These are phyloP conservation scores for Cantharis lateralis DNA, from an alignment of 2,888 invertebrate species.

Conservation along the genomic window DNA sequence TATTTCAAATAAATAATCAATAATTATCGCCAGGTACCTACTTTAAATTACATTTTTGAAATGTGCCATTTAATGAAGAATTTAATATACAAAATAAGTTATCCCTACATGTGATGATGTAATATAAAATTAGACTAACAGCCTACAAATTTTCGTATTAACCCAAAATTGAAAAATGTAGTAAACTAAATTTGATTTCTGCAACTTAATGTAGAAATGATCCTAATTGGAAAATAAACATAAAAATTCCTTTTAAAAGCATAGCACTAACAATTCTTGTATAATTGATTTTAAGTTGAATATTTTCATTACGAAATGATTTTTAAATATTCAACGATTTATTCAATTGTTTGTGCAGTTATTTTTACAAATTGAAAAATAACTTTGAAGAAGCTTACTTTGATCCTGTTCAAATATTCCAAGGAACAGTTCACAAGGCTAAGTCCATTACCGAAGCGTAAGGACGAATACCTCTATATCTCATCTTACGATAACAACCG, in stretches of 20 bases:
- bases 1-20: too few relatives aligned
- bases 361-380: slow-evolving; percentile 14
- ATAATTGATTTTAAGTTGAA: neutral
- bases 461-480: slow-evolving; percentile 25
- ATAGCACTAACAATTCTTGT: neutral
- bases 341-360: slow-evolving; percentile 1
- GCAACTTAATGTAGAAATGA: neutral
- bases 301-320: neutral
- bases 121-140: neutral
- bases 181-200: neutral
- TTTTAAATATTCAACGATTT: neutral
- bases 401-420: slow-evolving; percentile 10
- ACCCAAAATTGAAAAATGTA: neutral
- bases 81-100: neutral
- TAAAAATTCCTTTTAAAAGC: neutral
- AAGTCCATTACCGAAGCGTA: slow-evolving; percentile 23
- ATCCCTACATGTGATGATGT: neutral
- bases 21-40: too few relatives aligned
- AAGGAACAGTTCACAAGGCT: slow-evolving; percentile 3
- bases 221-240: neutral
- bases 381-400: slow-evolving; percentile 10
- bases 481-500: slow-evolving; percentile 32
- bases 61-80: neutral
- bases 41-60: neutral
- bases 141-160: neutral